phyloP scores from a whole-genome alignment of 2,797 vertebrate species.

The Rhabdomys pumilio region DNA sequence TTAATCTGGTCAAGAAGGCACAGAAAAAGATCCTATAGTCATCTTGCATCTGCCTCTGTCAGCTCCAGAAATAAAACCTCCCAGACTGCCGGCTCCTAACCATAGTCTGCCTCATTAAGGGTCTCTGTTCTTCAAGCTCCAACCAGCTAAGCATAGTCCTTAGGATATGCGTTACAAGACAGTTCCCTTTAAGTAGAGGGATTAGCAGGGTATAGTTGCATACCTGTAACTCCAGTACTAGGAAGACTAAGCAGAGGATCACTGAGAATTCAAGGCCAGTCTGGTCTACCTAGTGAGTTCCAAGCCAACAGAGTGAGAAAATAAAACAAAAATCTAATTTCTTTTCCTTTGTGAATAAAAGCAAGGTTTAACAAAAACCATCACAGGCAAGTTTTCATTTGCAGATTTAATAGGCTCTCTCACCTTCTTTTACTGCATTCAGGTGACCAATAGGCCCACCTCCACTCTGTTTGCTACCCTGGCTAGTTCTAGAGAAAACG shows the following conservation, averaged over 20 bases:
- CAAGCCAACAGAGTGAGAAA: background rate
- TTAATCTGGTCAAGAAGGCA: background rate
- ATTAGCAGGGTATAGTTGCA: background rate
- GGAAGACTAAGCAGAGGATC: background rate
- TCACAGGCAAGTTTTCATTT: conserved; percentile 14
- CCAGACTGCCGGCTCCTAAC: background rate
- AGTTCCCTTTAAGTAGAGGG: background rate
- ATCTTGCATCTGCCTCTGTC: background rate
- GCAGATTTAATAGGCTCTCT: background rate
- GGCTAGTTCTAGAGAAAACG: background rate
- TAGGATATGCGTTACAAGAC: background rate
- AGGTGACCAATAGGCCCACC: background rate
- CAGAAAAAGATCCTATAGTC: background rate
- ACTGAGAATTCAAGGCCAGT: background rate
- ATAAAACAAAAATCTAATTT: background rate
- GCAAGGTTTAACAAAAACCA: conserved; percentile 37
- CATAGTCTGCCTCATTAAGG: fast-evolving
- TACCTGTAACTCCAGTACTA: background rate
- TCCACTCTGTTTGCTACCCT: background rate
- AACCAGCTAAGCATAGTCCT: fast-evolving
- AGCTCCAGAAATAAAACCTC: conserved; percentile 19
- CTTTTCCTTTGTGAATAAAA: conserved; percentile 57
- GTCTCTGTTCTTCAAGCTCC: background rate
- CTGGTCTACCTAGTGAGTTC: background rate
- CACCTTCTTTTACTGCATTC: background rate